A percentile compares a stretch with the other conserved stretches of the same genome.
phyloP scores from a whole-genome alignment of 2,113 vertebrate species.

The Thamnophis sirtalis region DNA sequence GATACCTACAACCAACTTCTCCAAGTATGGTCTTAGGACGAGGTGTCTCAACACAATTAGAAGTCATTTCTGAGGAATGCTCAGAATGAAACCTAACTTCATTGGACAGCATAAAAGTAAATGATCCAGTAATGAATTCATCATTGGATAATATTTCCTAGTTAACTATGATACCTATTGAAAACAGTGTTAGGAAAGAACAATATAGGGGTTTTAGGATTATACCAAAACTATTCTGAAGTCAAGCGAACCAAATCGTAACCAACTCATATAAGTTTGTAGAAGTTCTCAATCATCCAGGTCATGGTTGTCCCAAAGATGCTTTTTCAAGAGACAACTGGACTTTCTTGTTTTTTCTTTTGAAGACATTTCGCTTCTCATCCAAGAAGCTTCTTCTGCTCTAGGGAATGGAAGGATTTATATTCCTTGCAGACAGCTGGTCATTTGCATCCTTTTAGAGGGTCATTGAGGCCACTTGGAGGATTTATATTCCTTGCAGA shows the following conservation, averaged over 20 bases:
- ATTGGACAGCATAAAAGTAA: background rate
- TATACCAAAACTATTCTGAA: background rate
- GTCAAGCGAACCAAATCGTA: background rate
- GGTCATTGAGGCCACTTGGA: too few relatives aligned
- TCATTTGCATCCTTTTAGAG: too few relatives aligned
- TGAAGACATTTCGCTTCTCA: too few relatives aligned
- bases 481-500: too few relatives aligned
- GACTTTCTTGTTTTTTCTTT: too few relatives aligned
- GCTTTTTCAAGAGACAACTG: too few relatives aligned
- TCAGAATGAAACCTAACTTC: background rate
- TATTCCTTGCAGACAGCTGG: too few relatives aligned
- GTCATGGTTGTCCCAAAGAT: too few relatives aligned
- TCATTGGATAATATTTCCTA: background rate
- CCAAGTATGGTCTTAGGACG: background rate
- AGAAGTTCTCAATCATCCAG: too few relatives aligned
- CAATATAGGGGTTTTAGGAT: background rate
- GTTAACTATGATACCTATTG: background rate
- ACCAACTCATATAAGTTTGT: background rate
- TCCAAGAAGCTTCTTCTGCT: too few relatives aligned
- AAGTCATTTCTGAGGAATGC: background rate
- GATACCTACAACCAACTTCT: background rate
- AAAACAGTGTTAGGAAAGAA: background rate
- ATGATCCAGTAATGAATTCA: background rate
- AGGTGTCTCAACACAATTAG: background rate
- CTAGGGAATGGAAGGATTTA: too few relatives aligned